These are phyloP conservation scores for Ophion ventricosus DNA, from an alignment of 2,888 invertebrate genomes.

Conservation along the genomic window DNA sequence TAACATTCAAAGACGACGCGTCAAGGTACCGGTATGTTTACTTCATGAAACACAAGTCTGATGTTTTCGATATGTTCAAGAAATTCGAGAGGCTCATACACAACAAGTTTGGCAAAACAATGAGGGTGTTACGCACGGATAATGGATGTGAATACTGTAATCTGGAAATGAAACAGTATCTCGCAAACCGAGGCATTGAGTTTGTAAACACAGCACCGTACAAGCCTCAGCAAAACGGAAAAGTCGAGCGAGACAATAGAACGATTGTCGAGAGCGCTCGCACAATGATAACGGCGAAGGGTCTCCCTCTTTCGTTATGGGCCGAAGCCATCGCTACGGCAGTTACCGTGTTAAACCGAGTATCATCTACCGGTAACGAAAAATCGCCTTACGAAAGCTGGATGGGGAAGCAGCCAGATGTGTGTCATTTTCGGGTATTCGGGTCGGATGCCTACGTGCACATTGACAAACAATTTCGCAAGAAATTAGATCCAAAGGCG, in stretches of 20 bases:
- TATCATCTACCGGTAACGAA: not conserved
- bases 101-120: too few relatives aligned
- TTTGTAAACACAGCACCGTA: too few relatives aligned
- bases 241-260: conserved; percentile 6
- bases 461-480: conserved; percentile 8
- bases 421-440: conserved; percentile 10
- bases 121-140: too few relatives aligned
- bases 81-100: too few relatives aligned
- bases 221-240: too few relatives aligned
- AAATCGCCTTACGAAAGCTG: conserved; percentile 10
- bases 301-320: not conserved
- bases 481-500: conserved; percentile 15
- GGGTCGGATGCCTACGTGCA: conserved; percentile 17
- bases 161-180: too few relatives aligned
- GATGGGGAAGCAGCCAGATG: not conserved
- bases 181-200: not conserved
- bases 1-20: conserved; percentile 59
- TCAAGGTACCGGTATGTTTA: conserved; percentile 70
- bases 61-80: not conserved
- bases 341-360: not conserved
- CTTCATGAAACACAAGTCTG: conserved; percentile 69
- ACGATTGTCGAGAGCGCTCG: conserved; percentile 17
- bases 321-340: not conserved
- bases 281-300: conserved; percentile 8
- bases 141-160: too few relatives aligned